Conservation (phyloP, 2,888 invertebrate species). For the Parnassius orleans region DNA sequence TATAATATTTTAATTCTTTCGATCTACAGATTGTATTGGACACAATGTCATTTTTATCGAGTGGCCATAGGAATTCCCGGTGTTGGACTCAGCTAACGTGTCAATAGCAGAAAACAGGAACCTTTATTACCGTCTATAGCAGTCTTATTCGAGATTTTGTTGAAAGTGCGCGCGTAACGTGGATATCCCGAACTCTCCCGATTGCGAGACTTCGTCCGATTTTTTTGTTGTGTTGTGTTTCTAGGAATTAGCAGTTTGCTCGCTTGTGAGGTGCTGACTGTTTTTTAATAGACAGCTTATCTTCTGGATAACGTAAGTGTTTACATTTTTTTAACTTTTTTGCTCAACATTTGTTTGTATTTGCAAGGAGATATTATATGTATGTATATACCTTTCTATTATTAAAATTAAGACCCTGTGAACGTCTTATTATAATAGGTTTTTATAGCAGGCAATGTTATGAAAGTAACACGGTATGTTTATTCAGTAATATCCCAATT, state of each 20-base stretch:
- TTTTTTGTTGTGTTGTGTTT: conserved; percentile 18
- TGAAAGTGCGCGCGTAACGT: conserved; percentile 14
- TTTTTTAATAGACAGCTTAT: conserved; percentile 1
- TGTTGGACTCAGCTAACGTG: conserved; percentile 3
- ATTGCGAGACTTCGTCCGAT: conserved; percentile 3
- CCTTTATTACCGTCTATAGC: conserved; percentile 26
- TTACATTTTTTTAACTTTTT: neutral
- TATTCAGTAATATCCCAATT: too few species aligned
- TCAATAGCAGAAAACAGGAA: conserved; percentile 26
- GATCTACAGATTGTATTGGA: neutral
- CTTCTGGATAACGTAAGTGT: conserved; percentile 9
- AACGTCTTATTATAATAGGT: too few species aligned
- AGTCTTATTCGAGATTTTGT: conserved; percentile 25
- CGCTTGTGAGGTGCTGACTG: conserved; percentile 14
- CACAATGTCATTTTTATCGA: conserved; percentile 12
- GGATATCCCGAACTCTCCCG: conserved; percentile 15
- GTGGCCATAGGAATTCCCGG: neutral
- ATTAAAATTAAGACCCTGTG: too few species aligned
- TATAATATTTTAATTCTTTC: neutral
- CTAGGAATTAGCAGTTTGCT: conserved; percentile 14
- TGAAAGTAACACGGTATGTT: too few species aligned
- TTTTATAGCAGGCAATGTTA: too few species aligned
- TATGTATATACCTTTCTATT: too few species aligned
- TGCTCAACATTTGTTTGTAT: too few species aligned
- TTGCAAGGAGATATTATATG: too few species aligned